phyloP scores from a whole-genome alignment of 2,888 invertebrate genomes.

The Ganaspis brasiliensis region DNA sequence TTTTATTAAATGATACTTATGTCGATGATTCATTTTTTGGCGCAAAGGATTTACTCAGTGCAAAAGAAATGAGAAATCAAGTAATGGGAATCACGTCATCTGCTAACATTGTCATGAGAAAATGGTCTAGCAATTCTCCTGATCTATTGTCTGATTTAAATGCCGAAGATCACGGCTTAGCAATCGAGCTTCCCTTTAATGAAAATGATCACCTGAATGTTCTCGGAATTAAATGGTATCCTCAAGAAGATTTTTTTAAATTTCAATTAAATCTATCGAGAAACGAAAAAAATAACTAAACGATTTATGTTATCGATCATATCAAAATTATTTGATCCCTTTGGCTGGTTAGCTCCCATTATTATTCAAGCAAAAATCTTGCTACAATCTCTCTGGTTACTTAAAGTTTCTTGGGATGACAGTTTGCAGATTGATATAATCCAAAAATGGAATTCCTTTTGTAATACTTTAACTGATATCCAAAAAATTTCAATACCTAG shows the following conservation, averaged over 20 bases:
- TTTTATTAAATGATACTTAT: not conserved
- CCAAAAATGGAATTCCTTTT: not conserved
- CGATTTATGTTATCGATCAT: not conserved
- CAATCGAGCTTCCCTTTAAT: not conserved
- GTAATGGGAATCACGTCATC: not conserved
- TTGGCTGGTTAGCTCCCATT: not conserved
- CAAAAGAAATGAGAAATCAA: not conserved
- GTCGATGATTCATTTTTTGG: not conserved
- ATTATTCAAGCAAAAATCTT: not conserved
- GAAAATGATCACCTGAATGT: not conserved
- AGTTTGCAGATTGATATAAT: not conserved
- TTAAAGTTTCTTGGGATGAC: not conserved
- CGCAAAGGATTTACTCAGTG: not conserved
- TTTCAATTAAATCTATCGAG: not conserved
- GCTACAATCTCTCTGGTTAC: not conserved
- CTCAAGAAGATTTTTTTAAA: not conserved
- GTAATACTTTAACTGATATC: not conserved
- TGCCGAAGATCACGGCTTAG: not conserved
- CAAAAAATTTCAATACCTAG: not conserved
- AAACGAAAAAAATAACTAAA: not conserved
- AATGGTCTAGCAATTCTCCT: not conserved
- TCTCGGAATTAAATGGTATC: not conserved
- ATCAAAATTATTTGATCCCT: not conserved
- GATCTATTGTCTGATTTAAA: not conserved
- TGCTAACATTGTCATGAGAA: not conserved